Percentiles rank a stretch among this genome's conserved stretches.
Conservation (phyloP, 2,888 invertebrate genomes). For the Agriotes lineatus region DNA sequence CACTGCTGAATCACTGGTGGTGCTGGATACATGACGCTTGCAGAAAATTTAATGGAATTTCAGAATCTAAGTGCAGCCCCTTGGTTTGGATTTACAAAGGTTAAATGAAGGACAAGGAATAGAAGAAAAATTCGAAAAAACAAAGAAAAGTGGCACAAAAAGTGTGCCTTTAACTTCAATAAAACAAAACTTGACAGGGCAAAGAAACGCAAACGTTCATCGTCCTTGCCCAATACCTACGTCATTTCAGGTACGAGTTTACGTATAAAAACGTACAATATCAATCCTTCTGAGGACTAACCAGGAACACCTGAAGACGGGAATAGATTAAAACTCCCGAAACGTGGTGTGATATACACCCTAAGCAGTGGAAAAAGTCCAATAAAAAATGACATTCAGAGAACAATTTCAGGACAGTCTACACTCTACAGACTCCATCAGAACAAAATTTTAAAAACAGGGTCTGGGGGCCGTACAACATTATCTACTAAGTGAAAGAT, state of each 20-base stretch:
- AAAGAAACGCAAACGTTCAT: conserved; percentile 7
- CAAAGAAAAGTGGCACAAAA: conserved; percentile 2
- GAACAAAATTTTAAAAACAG: not conserved
- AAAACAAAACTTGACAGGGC: conserved; percentile 13
- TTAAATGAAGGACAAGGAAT: not conserved
- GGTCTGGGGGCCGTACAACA: not conserved
- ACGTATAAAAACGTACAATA: no score
- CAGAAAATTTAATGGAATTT: conserved; percentile 1
- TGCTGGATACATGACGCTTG: conserved; percentile 8
- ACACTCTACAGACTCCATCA: not conserved
- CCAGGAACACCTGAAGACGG: no score
- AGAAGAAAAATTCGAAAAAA: conserved; percentile 8
- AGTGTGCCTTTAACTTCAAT: conserved; percentile 7
- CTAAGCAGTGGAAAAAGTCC: no score
- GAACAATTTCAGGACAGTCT: no score
- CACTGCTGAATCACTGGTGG: conserved; percentile 11
- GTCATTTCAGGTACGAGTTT: no score
- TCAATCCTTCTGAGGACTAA: no score
- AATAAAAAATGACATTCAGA: no score
- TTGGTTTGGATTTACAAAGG: not conserved
- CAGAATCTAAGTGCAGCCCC: conserved; percentile 2
- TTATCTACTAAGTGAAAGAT: conserved; percentile 15
- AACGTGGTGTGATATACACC: no score
- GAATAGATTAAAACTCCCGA: no score
- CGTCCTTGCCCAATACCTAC: not conserved